phyloP scores from a whole-genome alignment of 1,140 invertebrate genomes.

The Zaprionus ghesquierei region DNA sequence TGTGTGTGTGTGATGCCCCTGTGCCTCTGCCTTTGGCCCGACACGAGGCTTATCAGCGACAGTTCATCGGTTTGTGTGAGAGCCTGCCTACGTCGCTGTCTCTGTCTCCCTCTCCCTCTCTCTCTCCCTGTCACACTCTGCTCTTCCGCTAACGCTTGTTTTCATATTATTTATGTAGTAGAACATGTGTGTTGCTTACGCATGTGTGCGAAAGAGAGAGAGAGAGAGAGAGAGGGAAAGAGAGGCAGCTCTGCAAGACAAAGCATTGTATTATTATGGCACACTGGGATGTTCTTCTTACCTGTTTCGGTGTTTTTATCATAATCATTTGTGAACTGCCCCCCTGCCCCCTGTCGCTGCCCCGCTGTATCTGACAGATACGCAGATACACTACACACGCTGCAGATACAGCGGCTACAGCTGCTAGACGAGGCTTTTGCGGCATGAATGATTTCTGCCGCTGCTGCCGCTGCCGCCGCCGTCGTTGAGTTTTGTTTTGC shows the following conservation, averaged over 20 bases:
- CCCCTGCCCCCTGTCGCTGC: not conserved
- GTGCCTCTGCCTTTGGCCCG: not conserved
- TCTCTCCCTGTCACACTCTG: not conserved
- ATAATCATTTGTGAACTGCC: constrained; percentile 67
- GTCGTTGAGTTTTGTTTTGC: constrained; percentile 13
- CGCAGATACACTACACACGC: not conserved
- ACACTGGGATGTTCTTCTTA: constrained; percentile 54
- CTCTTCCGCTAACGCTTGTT: constrained; percentile 21
- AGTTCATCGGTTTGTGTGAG: constrained; percentile 53
- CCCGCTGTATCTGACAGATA: constrained; percentile 48
- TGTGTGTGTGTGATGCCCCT: constrained; percentile 13
- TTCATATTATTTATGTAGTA: constrained; percentile 43
- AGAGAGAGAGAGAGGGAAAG: constrained; percentile 10
- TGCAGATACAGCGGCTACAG: constrained; percentile 4
- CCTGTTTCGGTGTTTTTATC: constrained; percentile 64
- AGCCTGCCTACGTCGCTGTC: constrained; percentile 26
- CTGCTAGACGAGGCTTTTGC: constrained; percentile 25
- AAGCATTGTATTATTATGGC: not conserved
- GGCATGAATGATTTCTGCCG: constrained; percentile 67
- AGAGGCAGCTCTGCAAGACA: not conserved
- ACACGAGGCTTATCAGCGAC: constrained; percentile 44
- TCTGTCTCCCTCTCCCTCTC: not conserved
- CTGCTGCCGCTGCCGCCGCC: constrained; percentile 32
- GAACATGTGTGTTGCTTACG: too few species aligned
- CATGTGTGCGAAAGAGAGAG: constrained; percentile 17